A percentile compares a stretch with the other conserved stretches of the same genome.
Conservation (phyloP, 2,888 invertebrate genomes). For the Callyntrura guangdongensis region DNA sequence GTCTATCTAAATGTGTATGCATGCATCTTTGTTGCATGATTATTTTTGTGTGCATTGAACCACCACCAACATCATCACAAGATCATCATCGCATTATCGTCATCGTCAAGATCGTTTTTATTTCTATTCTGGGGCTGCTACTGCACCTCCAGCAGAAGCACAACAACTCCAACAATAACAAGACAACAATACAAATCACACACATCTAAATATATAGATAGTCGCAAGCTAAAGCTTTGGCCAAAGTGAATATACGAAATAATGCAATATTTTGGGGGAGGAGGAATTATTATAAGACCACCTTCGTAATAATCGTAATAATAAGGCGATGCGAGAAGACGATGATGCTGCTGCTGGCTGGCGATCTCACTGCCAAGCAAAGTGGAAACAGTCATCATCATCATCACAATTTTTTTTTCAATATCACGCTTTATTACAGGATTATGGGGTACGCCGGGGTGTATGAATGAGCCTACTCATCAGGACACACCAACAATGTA, state of each 20-base stretch:
- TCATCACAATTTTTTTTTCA: constrained; percentile 1
- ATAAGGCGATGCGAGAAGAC: constrained; percentile 61
- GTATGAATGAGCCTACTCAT: constrained; percentile 21
- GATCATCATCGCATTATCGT: background rate
- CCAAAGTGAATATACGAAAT: background rate
- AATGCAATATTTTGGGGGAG: constrained; percentile 14
- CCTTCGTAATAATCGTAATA: constrained; percentile 50
- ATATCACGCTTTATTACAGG: too few relatives aligned
- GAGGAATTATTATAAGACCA: constrained; percentile 34
- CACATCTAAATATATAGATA: background rate
- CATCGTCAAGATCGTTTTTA: constrained; percentile 21
- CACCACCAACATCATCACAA: background rate
- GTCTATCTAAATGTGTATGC: background rate
- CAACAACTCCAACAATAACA: too few relatives aligned
- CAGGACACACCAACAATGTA: constrained; percentile 8
- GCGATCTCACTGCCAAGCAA: constrained; percentile 77
- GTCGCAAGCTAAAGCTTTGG: background rate
- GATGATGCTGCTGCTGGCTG: constrained; percentile 33
- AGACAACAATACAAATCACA: constrained; percentile 7
- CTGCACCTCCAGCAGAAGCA: background rate
- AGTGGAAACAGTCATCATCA: constrained; percentile 23
- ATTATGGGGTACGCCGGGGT: background rate
- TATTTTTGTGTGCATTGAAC: background rate
- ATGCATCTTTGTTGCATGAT: background rate
- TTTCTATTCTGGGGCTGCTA: background rate